Conservation (phyloP, 2,888 invertebrate species). For the Thera britannica region DNA sequence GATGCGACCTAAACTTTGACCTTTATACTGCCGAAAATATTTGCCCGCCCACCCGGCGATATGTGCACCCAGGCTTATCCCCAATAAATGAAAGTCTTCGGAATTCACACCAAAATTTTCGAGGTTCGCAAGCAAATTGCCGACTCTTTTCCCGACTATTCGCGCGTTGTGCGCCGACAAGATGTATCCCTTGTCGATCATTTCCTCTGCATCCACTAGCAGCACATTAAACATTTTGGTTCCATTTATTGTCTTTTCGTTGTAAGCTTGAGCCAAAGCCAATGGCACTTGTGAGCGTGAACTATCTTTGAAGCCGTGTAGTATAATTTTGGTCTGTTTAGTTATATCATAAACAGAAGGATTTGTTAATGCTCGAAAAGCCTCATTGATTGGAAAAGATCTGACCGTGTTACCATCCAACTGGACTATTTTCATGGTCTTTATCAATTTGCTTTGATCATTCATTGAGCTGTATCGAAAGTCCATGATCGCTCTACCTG, state of each 20-base stretch:
- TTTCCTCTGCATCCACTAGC: conserved; percentile 74
- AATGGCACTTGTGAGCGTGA: conserved; percentile 73
- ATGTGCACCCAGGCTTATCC: conserved; percentile 86
- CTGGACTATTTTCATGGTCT: conserved; percentile 72
- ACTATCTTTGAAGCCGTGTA: conserved; percentile 78
- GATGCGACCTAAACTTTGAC: conserved; percentile 70
- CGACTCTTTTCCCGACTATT: conserved; percentile 81
- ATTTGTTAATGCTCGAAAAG: conserved; percentile 64
- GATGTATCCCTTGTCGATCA: conserved; percentile 74
- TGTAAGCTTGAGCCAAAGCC: conserved; percentile 74
- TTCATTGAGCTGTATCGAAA: conserved; percentile 64
- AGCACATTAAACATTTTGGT: conserved; percentile 72
- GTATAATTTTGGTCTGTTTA: conserved; percentile 76
- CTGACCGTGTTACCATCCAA: conserved; percentile 57
- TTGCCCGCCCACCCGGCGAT: conserved; percentile 82
- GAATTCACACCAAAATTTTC: conserved; percentile 73
- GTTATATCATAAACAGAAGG: conserved; percentile 71
- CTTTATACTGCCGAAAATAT: conserved; percentile 73
- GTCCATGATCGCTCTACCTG: conserved; percentile 79
- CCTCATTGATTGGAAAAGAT: conserved; percentile 69
- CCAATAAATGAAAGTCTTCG: conserved; percentile 81
- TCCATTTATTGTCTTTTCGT: conserved; percentile 59
- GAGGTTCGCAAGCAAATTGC: conserved; percentile 78
- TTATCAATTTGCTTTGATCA: conserved; percentile 64
- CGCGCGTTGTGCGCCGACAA: conserved; percentile 75